Evolutionary conservation across 2,797 vertebrate genomes (phyloP).

Genomic region (Enoplosus armatus): DNA sequence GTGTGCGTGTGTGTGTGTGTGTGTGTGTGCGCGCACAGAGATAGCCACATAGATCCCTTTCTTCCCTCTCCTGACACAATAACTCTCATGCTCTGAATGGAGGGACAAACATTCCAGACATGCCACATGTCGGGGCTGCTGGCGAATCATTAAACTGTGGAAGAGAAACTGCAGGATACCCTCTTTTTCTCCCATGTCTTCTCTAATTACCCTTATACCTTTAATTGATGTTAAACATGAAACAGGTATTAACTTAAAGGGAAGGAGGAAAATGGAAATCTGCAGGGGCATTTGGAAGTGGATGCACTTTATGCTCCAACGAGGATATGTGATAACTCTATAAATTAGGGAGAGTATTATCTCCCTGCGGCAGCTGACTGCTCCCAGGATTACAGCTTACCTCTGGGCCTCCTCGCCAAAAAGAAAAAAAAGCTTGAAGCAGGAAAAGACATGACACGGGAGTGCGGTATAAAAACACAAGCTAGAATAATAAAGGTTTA

Average conservation of each 20-base stretch:
- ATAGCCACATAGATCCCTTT: constrained; percentile 77
- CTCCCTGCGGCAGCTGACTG: constrained; percentile 67
- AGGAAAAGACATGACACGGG: constrained; percentile 43
- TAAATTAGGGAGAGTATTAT: constrained; percentile 77
- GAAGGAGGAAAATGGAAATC: constrained; percentile 64
- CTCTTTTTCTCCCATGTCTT: constrained; percentile 83
- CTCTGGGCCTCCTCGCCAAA: constrained; percentile 46
- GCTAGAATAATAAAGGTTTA: constrained; percentile 52
- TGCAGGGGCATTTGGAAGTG: constrained; percentile 62
- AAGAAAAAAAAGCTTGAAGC: constrained; percentile 22
- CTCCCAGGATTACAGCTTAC: constrained; percentile 70
- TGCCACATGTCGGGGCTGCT: constrained; percentile 86
- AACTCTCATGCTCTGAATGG: constrained; percentile 83
- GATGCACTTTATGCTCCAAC: constrained; percentile 61
- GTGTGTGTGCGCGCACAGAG: constrained; percentile 53
- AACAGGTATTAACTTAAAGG: constrained; percentile 81
- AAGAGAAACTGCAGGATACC: constrained; percentile 84
- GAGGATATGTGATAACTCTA: constrained; percentile 74
- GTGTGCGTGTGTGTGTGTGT: constrained; percentile 27
- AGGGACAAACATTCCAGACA: constrained; percentile 88
- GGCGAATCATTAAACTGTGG: constrained; percentile 88
- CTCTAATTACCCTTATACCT: constrained; percentile 84
- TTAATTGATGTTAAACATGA: constrained; percentile 88
- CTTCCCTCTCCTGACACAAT: constrained; percentile 83
- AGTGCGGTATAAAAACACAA: constrained; percentile 38